These are phyloP conservation scores for Gobio gobio DNA, from an alignment of 2,113 vertebrate genomes.

Conservation along the genomic window DNA sequence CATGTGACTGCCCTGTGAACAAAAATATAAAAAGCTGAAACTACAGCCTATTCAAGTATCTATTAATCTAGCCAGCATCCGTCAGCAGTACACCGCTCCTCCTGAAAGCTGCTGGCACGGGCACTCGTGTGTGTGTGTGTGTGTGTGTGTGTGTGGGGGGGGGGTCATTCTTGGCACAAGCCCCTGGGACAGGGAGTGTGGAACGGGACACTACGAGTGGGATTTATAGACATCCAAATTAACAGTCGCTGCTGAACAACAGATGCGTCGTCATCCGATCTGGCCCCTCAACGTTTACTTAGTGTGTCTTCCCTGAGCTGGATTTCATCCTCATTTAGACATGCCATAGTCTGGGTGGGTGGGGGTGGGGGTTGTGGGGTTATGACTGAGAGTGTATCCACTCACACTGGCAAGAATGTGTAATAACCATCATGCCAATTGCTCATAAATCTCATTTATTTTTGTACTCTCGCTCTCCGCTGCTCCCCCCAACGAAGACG, in stretches of 20 bases:
- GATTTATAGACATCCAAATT: slow-evolving; percentile 55
- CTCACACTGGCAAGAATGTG: slow-evolving; percentile 41
- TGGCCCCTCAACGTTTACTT: slow-evolving; percentile 40
- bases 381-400: slow-evolving; percentile 39
- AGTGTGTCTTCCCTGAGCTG: slow-evolving; percentile 36
- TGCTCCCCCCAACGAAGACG: slow-evolving; percentile 48
- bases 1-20: slow-evolving; percentile 35
- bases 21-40: slow-evolving; percentile 38
- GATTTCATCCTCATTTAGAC: slow-evolving; percentile 54
- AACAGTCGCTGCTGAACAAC: slow-evolving; percentile 31
- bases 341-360: slow-evolving; percentile 19
- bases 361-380: neutral
- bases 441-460: slow-evolving; percentile 58
- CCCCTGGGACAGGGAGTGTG: slow-evolving; percentile 25
- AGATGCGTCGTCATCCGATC: slow-evolving; percentile 49
- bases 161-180: slow-evolving; percentile 32
- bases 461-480: slow-evolving; percentile 24
- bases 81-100: neutral
- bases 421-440: slow-evolving; percentile 47
- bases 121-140: neutral
- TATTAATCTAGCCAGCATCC: slow-evolving; percentile 33
- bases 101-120: slow-evolving; percentile 26
- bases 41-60: slow-evolving; percentile 26
- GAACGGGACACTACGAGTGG: slow-evolving; percentile 26
- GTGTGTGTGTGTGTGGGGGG: neutral